Evolutionary conservation across 2,797 vertebrate species (phyloP).

Genomic region (Diceros bicornis): DNA sequence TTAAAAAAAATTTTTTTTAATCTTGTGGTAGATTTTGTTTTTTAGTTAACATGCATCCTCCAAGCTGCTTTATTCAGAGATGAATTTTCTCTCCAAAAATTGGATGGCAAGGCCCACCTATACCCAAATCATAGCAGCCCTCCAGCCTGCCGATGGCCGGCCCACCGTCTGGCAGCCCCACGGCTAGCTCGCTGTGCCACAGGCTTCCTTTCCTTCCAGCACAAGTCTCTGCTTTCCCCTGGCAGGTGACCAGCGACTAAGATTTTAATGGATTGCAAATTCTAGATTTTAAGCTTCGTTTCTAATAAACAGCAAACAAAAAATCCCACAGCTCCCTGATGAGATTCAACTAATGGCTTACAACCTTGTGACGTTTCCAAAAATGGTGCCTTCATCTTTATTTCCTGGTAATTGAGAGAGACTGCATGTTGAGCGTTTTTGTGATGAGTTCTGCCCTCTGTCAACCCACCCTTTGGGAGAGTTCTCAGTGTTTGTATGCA

Average conservation of each 20-base stretch:
- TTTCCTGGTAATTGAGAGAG: not conserved
- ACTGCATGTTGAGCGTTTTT: not conserved
- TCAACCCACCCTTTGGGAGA: not conserved
- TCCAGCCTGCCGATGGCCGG: not conserved
- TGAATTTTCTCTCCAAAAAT: not conserved
- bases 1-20: not conserved
- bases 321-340: not conserved
- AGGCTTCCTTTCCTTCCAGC: not conserved
- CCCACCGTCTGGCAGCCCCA: not conserved
- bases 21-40: not conserved
- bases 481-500: not conserved
- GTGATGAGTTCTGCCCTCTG: not conserved
- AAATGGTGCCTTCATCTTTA: not conserved
- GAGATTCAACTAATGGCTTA: constrained; percentile 11
- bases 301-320: not conserved
- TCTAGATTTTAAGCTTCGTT: not conserved
- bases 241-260: not conserved
- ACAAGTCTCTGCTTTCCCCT: not conserved
- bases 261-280: not conserved
- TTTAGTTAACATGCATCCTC: constrained; percentile 10
- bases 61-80: not conserved
- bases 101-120: not conserved
- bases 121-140: not conserved
- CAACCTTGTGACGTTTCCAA: not conserved
- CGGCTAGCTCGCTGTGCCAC: not conserved